Conservation (phyloP, 2,888 invertebrate genomes). For the Candidula unifasciata region DNA sequence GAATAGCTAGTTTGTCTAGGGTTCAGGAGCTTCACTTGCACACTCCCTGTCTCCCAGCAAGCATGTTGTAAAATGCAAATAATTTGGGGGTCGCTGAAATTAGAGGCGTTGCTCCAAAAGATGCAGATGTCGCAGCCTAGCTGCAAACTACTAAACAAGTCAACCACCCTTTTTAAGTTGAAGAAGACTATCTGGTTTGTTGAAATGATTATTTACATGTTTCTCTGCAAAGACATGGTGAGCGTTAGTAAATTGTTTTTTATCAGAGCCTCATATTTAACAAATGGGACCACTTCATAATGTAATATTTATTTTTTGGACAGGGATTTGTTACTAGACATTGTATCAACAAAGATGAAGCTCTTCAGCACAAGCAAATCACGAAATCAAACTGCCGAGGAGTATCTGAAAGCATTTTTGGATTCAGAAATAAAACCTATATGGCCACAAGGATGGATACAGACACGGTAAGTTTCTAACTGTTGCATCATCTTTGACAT, state of each 20-base stretch:
- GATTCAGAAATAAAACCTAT: slow-evolving; percentile 82
- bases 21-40: too few relatives aligned
- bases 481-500: background rate
- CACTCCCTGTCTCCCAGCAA: too few relatives aligned
- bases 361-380: slow-evolving; percentile 79
- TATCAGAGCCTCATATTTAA: background rate
- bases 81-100: too few relatives aligned
- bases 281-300: background rate
- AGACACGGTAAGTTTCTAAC: slow-evolving; percentile 75
- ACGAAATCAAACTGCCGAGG: slow-evolving; percentile 77
- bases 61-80: too few relatives aligned
- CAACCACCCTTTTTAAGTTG: too few relatives aligned
- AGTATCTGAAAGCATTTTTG: slow-evolving; percentile 81
- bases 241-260: background rate
- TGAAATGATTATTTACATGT: background rate
- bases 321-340: slow-evolving; percentile 75
- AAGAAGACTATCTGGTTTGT: background rate
- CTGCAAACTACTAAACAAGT: too few relatives aligned
- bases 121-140: too few relatives aligned
- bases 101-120: too few relatives aligned
- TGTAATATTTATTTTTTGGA: background rate
- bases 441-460: slow-evolving; percentile 85
- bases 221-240: too few relatives aligned
- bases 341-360: slow-evolving; percentile 78
- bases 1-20: too few relatives aligned